Conservation (phyloP, 2,113 vertebrate species). For the Calyptommatus sinebrachiatus region DNA sequence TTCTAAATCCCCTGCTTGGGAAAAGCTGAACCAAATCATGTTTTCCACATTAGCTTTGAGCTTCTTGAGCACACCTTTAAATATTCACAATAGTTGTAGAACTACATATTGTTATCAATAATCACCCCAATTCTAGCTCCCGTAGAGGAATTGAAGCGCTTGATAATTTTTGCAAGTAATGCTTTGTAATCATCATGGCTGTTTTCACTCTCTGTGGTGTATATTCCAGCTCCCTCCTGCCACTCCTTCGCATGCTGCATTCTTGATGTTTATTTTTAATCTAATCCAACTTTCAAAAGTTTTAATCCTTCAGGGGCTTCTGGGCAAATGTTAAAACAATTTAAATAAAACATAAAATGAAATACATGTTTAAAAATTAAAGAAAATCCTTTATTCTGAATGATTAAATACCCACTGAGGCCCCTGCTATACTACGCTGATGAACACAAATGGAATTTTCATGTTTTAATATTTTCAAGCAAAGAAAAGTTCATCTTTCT, state of each 20-base stretch:
- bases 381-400: conserved; percentile 70
- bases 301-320: conserved; percentile 58
- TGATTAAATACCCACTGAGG: conserved; percentile 68
- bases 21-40: conserved; percentile 15
- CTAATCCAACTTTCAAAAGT: conserved; percentile 44
- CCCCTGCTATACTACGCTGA: conserved; percentile 49
- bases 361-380: conserved; percentile 72
- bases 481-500: conserved; percentile 48
- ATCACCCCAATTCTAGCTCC: conserved; percentile 13
- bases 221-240: neutral
- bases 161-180: conserved; percentile 39
- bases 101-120: neutral
- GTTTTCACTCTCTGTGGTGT: conserved; percentile 7
- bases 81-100: conserved; percentile 34
- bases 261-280: conserved; percentile 46
- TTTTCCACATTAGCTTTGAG: neutral
- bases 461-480: conserved; percentile 57
- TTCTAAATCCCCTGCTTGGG: conserved; percentile 26
- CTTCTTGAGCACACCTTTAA: conserved; percentile 25
- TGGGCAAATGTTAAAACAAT: conserved; percentile 64
- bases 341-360: conserved; percentile 78
- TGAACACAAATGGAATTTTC: conserved; percentile 62
- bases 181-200: conserved; percentile 36
- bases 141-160: conserved; percentile 26
- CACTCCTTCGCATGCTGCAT: neutral